phyloP scores from a whole-genome alignment of 2,797 vertebrate species.

The Hemitrygon akajei region DNA sequence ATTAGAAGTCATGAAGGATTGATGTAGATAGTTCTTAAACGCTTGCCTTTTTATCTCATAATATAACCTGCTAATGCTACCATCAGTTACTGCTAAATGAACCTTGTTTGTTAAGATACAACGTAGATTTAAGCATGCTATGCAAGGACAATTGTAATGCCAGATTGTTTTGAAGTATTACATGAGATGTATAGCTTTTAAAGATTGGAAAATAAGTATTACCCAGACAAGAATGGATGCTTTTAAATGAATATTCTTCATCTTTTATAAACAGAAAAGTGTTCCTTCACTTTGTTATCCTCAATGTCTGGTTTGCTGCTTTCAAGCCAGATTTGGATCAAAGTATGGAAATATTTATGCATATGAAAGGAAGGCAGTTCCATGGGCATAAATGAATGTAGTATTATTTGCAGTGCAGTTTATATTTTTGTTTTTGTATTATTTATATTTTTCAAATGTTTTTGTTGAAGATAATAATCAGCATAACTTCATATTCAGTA shows the following conservation, averaged over 20 bases:
- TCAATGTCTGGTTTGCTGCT: neutral
- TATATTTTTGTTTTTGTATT: neutral
- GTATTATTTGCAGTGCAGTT: neutral
- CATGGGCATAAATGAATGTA: neutral
- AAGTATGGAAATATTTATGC: neutral
- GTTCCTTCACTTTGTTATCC: neutral
- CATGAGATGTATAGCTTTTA: neutral
- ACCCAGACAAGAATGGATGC: neutral
- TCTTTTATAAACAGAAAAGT: neutral
- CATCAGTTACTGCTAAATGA: neutral
- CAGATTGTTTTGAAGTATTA: neutral
- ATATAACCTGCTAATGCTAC: neutral
- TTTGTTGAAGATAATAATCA: neutral
- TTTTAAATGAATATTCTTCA: conserved; percentile 7
- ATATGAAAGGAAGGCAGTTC: neutral
- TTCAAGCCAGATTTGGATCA: neutral
- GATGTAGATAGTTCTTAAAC: neutral
- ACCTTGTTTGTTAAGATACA: neutral
- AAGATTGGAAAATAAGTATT: neutral
- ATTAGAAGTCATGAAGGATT: neutral
- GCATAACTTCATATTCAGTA: neutral
- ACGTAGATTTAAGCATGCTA: too few species aligned
- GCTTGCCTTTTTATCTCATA: neutral
- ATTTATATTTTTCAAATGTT: neutral
- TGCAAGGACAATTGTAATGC: neutral